Evolutionary conservation across 2,888 invertebrate species (phyloP).

Genomic region (Bruchidius siliquastri): DNA sequence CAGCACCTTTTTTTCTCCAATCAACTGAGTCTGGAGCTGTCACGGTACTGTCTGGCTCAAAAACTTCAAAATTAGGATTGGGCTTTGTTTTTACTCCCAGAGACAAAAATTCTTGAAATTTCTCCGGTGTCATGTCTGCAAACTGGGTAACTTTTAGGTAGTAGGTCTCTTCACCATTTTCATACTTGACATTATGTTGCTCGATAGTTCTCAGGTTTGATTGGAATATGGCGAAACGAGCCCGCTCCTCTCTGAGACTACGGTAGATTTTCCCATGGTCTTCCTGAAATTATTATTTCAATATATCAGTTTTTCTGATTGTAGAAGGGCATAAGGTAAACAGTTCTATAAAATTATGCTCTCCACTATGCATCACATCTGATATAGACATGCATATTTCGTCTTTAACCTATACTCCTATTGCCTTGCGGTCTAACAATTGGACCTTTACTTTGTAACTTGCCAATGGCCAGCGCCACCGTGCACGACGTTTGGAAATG

Average conservation of each 20-base stretch:
- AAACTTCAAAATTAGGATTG: neutral
- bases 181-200: slow-evolving; percentile 8
- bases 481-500: too few species aligned
- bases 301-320: too few species aligned
- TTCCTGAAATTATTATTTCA: neutral
- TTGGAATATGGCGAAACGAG: slow-evolving; percentile 9
- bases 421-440: too few species aligned
- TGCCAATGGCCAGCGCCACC: too few species aligned
- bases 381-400: too few species aligned
- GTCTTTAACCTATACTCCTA: too few species aligned
- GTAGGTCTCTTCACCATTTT: slow-evolving; percentile 8
- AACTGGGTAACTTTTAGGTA: slow-evolving; percentile 4
- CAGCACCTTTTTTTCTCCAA: slow-evolving; percentile 6
- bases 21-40: slow-evolving; percentile 1
- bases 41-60: neutral
- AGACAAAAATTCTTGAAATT: slow-evolving; percentile 1
- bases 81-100: neutral
- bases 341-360: too few species aligned
- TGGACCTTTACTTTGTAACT: too few species aligned
- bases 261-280: slow-evolving; percentile 9
- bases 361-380: too few species aligned
- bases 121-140: slow-evolving; percentile 7
- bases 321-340: too few species aligned
- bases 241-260: slow-evolving; percentile 8
- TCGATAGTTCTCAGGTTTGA: slow-evolving; percentile 8